Evolutionary conservation across 2,797 vertebrate species (phyloP).

Genomic region (Strix occidentalis): DNA sequence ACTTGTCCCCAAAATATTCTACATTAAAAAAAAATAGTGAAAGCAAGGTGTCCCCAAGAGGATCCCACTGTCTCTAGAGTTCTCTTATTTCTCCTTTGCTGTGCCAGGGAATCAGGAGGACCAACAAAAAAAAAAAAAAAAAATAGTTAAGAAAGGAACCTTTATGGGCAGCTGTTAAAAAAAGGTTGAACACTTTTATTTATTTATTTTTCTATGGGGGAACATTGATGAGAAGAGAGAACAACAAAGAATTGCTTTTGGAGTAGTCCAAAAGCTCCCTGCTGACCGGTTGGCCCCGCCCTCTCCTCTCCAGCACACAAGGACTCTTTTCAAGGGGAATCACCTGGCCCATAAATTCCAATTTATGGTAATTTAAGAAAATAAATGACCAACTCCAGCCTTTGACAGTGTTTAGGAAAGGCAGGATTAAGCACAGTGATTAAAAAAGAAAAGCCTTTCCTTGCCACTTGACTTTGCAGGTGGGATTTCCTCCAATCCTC

Average conservation of each 20-base stretch:
- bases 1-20: background rate
- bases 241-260: conserved; percentile 58
- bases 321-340: conserved; percentile 72
- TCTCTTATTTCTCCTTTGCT: conserved; percentile 43
- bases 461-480: conserved; percentile 18
- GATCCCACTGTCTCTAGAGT: conserved; percentile 24
- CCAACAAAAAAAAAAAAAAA: background rate
- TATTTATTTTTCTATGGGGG: conserved; percentile 33
- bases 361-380: conserved; percentile 76
- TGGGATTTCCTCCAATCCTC: conserved; percentile 52
- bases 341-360: conserved; percentile 76
- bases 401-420: conserved; percentile 64
- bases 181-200: conserved; percentile 1
- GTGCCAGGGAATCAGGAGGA: conserved; percentile 60
- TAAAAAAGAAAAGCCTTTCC: conserved; percentile 49
- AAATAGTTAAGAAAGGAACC: conserved; percentile 65
- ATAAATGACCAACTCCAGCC: conserved; percentile 67
- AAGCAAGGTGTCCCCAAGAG: background rate
- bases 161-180: conserved; percentile 73
- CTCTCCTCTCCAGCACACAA: conserved; percentile 68
- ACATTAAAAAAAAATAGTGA: background rate
- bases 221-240: conserved; percentile 16
- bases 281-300: conserved; percentile 47
- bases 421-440: conserved; percentile 58
- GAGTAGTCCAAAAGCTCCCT: conserved; percentile 73